Evolutionary conservation across 2,888 invertebrate species (phyloP), one percentile per base, ranked within the genome.

Genomic region (Volucella zonaria): DNA sequence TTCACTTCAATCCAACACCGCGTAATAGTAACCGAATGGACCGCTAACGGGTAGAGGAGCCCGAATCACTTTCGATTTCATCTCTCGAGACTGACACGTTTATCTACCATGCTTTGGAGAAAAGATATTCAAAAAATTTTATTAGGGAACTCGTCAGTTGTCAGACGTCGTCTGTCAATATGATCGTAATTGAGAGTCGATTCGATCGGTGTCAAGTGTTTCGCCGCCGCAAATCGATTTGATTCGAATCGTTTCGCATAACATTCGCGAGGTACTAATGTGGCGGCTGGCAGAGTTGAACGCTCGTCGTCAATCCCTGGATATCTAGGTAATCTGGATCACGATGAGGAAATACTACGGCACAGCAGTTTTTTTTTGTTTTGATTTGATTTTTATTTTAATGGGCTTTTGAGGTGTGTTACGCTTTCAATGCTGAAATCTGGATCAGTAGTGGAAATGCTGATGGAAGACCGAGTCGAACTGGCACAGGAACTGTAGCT

Each of bases 1-100:
- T 82, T 54, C 45, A 43, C 77, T 59, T 54, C 67, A 79, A 49
- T 61, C 58, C 62, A 54, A 45, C 52, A 52, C 10, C 62, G 51
- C 52, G 31, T 31, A 31, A 31, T 31, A 31, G 31, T 31, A 31
- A 31, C 47, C 38, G 51, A 49, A 47, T 61, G 40, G 14, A 43
- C 61, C 66, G 51, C 49, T 18, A 52, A 14, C 52, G 11, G 38
- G 49, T 64, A 73, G 1, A 18, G 15, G 43, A 59, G 43, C 11
- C 47, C 31, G n/a, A 81, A 62, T 70, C 59, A 79, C 82, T 79
- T 79, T 75, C 70, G 59, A 59, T 79, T 83, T 75, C 52, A 75
- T 75, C 64, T 74, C 31, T 79, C 18, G 23, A 56, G 8, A 51
- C 11, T 9, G 59, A 11, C 67, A n/a, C n/a, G 52, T 47, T 23